phyloP scores from a whole-genome alignment of 2,113 vertebrate species.

The Myiopsitta monachus region DNA sequence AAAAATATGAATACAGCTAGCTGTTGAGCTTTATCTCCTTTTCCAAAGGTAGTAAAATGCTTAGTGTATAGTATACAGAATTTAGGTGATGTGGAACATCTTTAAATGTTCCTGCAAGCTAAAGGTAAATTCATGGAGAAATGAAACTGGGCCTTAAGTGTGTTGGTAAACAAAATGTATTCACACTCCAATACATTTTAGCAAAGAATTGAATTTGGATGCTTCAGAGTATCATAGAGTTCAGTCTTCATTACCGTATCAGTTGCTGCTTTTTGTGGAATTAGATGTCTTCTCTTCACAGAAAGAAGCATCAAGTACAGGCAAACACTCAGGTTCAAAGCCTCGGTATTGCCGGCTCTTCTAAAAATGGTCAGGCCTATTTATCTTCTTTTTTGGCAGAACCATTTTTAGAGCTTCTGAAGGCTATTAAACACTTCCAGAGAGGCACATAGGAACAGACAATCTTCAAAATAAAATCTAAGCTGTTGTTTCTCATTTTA shows the following conservation, averaged over 20 bases:
- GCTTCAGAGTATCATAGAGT: background rate
- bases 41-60: background rate
- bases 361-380: background rate
- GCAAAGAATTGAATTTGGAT: background rate
- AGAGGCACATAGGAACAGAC: background rate
- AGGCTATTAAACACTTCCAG: background rate
- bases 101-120: background rate
- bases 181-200: background rate
- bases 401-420: background rate
- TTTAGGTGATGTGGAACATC: background rate
- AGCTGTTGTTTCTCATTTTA: background rate
- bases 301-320: background rate
- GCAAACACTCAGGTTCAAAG: background rate
- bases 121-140: background rate
- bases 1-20: background rate
- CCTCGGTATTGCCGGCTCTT: background rate
- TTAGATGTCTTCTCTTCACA: background rate
- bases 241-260: background rate
- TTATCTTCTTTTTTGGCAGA: background rate
- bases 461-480: background rate
- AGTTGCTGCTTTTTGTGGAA: background rate
- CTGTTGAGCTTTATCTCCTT: background rate
- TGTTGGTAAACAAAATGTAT: background rate
- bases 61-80: background rate
- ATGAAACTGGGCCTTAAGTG: background rate